Base-by-base conservation (phyloP, 1,140 invertebrate species). In the Venustaconcha ellipsiformis region DNA sequence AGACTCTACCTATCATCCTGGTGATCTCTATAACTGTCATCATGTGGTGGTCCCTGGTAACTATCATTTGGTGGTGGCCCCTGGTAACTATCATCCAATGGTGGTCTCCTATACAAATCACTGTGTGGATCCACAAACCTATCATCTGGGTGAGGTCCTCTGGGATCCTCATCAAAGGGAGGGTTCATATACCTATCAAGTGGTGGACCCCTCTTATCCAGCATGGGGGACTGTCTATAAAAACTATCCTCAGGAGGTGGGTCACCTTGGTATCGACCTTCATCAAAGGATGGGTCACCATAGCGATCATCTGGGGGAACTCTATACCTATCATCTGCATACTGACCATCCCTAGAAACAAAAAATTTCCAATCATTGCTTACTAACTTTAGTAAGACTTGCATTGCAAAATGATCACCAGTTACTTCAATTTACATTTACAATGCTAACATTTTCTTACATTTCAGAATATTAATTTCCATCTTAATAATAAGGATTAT, bases 221-320 rank as follows among this genome's bases (percentile, higher is more conserved):
- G 57, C 67, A 80, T 75, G 23, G 75, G 75, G 6, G 75, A 77
- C 75, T 77, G 75, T 62, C 75, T 70, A 55, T 77, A 77, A 57
- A 77, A 77, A 71, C 72, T 74, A 76, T 68, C 72, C 65, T 77
- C 75, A 15, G 56, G 55, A 17, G 62, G 70, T 15, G 73, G 69
- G n/a, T 20, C 76, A 30, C 70, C 67, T 17, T 8, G 75, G 70
- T 66, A 57, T 63, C 55, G 65, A 66, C 70, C 69, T 23, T 70
- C 67, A 65, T 68, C 70, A 48, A 26, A 70, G 48, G 70, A 67
- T 26, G 67, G 81, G 30, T 84, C 82, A 68, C 72, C 80, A 72
- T 83, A 84, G 60, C 74, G 77, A 63, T 78, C 64, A 48, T 72
- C 64, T 23, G 70, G 70, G 62, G 67, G 20, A 59, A 30, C 20